Conservation (phyloP, 2,113 vertebrate genomes). For the Prinia subflava region DNA sequence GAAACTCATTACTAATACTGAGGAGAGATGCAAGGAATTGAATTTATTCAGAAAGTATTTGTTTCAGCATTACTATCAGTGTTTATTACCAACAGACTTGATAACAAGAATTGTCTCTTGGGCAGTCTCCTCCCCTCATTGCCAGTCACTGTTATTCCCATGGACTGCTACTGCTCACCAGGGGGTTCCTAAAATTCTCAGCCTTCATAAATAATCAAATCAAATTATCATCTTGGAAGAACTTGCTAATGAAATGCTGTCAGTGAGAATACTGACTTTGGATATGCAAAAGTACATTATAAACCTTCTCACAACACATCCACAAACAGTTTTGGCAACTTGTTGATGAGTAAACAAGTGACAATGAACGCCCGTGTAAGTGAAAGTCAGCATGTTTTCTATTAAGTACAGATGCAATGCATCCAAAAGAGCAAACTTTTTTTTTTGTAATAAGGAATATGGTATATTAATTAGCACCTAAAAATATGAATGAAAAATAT, state of each 20-base stretch:
- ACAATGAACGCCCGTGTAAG: background rate
- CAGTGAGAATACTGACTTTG: background rate
- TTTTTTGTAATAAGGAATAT: background rate
- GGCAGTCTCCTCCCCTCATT: background rate
- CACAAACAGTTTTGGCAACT: background rate
- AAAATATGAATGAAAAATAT: background rate
- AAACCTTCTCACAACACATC: background rate
- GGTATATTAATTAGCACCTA: background rate
- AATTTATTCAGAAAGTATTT: background rate
- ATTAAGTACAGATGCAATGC: background rate
- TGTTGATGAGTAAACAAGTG: background rate
- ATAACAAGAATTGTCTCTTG: background rate
- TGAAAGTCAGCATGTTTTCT: background rate
- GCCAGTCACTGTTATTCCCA: background rate
- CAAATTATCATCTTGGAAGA: slow-evolving; percentile 15
- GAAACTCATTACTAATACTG: background rate
- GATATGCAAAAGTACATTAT: background rate
- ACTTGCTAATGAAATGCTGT: slow-evolving; percentile 15
- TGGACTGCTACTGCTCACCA: background rate
- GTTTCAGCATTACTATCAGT: background rate
- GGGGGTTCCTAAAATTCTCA: background rate
- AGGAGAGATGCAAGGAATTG: background rate
- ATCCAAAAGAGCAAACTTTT: background rate
- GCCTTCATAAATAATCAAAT: slow-evolving; percentile 7
- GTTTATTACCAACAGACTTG: background rate